Base-by-base conservation (phyloP, 1,140 invertebrate genomes). In the Papilio aristodemus region DNA sequence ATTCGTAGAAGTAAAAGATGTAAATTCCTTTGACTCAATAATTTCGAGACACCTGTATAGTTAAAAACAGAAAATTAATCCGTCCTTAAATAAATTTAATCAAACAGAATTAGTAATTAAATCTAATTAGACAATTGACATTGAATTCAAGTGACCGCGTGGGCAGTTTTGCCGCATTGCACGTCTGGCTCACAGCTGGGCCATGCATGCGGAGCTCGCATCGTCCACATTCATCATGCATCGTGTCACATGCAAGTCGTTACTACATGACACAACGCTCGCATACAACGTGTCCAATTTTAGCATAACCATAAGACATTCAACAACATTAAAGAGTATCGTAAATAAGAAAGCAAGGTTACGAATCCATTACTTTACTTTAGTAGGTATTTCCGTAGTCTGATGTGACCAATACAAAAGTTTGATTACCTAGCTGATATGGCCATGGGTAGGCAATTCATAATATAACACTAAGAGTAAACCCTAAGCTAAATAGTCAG, bases 101-200 rank as follows among this genome's bases (percentile, higher is more conserved):
- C 43, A 54, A 54, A 54, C 22, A 54, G 9, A 54, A 54, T 54
- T 13, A 54, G 57, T 27, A 57, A 41, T 46, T 68, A 54, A 37
- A 66, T 67, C 41, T 71, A 74, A 71, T 76, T 64, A 63, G 54
- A 73, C 70, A 71, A 60, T 60, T 78, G 73, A 71, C 75, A 79
- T 72, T 77, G 70, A 64, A 72, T 58, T 72, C 59, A 14, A 69
- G 71, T 71, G 72, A 64, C 25, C 60, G 27, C 75, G 75, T 78
- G 71, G 37, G 68, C 69, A 67, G 70, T 68, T 70, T 59, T 74
- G 73, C 74, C 74, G 77, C 72, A 80, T 72, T 72, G 74, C 19
- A 60, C 54, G 70, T 63, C 39, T 62, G 76, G 77, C 71, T 69
- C 75, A 71, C 73, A 73, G 79, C 76, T 78, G 58, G 66, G 62